phyloP scores from a whole-genome alignment of 2,113 vertebrate species.

The Butastur rufipennis region DNA sequence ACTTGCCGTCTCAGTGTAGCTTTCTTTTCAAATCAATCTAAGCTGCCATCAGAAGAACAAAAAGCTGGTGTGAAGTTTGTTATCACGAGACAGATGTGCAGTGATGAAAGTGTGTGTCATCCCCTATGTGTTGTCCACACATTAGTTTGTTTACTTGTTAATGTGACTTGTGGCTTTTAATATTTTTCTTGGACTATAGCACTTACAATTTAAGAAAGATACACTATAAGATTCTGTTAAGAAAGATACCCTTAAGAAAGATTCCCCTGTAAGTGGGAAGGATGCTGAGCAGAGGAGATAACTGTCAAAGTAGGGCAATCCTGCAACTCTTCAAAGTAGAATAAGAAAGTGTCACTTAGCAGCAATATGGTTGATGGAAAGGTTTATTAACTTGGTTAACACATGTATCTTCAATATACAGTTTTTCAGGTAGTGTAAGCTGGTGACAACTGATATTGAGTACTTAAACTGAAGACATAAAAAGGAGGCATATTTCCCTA shows the following conservation, averaged over 20 bases:
- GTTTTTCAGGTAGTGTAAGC: not conserved
- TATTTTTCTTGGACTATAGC: not conserved
- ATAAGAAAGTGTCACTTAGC: not conserved
- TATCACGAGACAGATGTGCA: not conserved
- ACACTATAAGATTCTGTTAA: not conserved
- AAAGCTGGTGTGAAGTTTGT: not conserved
- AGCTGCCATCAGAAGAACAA: not conserved
- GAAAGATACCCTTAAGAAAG: not conserved
- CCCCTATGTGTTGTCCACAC: not conserved
- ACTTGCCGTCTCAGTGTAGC: not conserved
- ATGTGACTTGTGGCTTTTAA: not conserved
- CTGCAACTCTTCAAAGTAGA: not conserved
- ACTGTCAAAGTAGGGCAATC: not conserved
- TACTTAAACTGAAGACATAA: constrained; percentile 1
- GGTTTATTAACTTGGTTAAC: not conserved
- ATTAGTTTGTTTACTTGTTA: not conserved
- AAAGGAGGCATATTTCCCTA: constrained; percentile 25
- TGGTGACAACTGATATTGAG: not conserved
- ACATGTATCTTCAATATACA: not conserved
- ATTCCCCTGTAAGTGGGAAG: not conserved
- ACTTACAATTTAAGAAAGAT: not conserved
- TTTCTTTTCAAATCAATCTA: not conserved
- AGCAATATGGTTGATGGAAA: not conserved
- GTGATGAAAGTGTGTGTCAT: not conserved
- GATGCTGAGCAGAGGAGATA: not conserved